Conservation (phyloP, 2,888 invertebrate genomes). For the Pachliopta kotzebuea region DNA sequence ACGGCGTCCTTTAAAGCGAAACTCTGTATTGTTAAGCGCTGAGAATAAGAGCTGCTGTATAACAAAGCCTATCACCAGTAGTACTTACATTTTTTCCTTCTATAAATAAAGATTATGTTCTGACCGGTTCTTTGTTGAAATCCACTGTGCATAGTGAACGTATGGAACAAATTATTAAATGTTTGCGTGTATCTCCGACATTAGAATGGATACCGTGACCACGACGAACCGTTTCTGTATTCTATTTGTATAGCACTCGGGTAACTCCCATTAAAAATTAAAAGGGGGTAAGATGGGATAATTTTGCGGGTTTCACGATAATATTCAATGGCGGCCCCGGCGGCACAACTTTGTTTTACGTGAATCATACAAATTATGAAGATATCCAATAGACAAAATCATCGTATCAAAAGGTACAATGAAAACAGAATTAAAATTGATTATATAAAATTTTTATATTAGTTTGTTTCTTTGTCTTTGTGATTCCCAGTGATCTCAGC, state of each 20-base stretch:
- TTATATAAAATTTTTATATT: too few species aligned
- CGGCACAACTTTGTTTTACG: constrained; percentile 13
- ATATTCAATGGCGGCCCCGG: constrained; percentile 3
- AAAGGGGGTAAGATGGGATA: constrained; percentile 23
- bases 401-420: constrained; percentile 1
- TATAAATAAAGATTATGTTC: not conserved
- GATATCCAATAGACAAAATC: constrained; percentile 10
- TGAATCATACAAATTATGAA: constrained; percentile 12
- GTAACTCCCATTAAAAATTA: constrained; percentile 20
- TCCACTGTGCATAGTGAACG: not conserved
- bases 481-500: not conserved
- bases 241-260: constrained; percentile 21
- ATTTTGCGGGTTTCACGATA: constrained; percentile 20
- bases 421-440: too few species aligned
- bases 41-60: too few species aligned
- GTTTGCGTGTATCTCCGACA: constrained; percentile 7
- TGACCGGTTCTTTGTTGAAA: not conserved
- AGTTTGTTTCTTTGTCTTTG: not conserved
- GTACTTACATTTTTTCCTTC: not conserved
- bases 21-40: too few species aligned
- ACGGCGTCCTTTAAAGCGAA: too few species aligned
- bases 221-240: constrained; percentile 14
- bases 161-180: not conserved
- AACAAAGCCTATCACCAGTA: too few species aligned
- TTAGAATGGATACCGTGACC: constrained; percentile 13